phyloP scores from a whole-genome alignment of 2,797 vertebrate genomes.

The Peromyscus melanophrys region DNA sequence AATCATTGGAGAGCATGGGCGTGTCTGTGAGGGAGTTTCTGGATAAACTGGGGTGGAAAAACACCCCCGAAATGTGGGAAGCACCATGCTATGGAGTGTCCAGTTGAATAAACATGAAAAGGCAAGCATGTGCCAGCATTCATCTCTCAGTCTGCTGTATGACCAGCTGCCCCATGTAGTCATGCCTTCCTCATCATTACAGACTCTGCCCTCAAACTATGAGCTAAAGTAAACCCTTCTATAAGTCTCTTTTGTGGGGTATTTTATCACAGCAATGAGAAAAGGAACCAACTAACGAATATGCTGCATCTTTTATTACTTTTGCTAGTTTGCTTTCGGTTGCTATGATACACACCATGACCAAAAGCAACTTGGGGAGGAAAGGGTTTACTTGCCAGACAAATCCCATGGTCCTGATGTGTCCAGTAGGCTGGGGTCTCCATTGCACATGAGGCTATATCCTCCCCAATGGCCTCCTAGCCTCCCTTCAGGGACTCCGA shows the following conservation, averaged over 20 bases:
- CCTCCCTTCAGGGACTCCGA: not conserved
- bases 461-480: not conserved
- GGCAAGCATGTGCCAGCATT: not conserved
- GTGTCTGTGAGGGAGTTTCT: not conserved
- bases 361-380: not conserved
- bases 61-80: not conserved
- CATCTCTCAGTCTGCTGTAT: not conserved
- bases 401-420: not conserved
- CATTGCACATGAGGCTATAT: no score
- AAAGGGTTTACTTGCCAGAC: not conserved
- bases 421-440: not conserved
- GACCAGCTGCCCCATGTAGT: no score
- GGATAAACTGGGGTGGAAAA: not conserved
- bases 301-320: not conserved
- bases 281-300: not conserved
- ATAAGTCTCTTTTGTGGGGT: no score
- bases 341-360: not conserved
- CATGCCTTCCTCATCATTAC: not conserved
- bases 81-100: not conserved
- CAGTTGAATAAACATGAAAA: not conserved
- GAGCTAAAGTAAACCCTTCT: not conserved
- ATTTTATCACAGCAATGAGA: not conserved
- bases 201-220: not conserved
- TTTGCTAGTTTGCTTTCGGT: not conserved
- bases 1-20: not conserved